phyloP scores from a whole-genome alignment of 2,113 vertebrate genomes.

The Sinocyclocheilus grahami region DNA sequence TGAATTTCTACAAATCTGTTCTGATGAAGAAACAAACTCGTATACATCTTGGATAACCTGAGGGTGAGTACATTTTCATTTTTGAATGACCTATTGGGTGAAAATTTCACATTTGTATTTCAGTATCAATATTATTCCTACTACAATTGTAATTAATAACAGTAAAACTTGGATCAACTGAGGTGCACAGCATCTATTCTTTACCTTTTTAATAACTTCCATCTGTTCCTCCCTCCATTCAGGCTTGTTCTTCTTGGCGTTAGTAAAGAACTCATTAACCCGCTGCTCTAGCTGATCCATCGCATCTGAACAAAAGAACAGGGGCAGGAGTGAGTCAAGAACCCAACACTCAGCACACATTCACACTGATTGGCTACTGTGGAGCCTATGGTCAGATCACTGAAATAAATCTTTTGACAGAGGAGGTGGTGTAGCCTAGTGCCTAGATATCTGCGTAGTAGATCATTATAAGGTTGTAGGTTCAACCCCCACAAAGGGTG shows the following conservation, averaged over 20 bases:
- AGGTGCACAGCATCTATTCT: conserved; percentile 14
- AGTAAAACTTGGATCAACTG: too few species aligned
- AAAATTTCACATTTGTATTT: neutral
- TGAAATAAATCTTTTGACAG: neutral
- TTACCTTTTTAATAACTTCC: conserved; percentile 98
- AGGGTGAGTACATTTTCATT: too few species aligned
- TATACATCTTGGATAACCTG: too few species aligned
- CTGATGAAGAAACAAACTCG: too few species aligned
- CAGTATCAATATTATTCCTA: neutral
- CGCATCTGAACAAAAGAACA: conserved; percentile 83
- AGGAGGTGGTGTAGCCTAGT: neutral
- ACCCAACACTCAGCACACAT: neutral
- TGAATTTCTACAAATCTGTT: too few species aligned
- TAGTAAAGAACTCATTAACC: conserved; percentile 96
- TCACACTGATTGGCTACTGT: neutral
- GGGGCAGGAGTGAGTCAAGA: conserved; percentile 44
- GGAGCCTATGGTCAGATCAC: neutral
- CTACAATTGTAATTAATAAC: too few species aligned
- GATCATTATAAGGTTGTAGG: neutral
- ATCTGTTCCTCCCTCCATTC: conserved; percentile 99
- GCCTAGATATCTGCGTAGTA: neutral
- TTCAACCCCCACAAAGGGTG: neutral
- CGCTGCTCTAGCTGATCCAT: conserved; percentile 98
- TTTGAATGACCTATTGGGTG: too few species aligned
- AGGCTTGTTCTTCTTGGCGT: conserved; percentile 98